Evolutionary conservation across 2,113 vertebrate species (phyloP).

Genomic region (Siphamia tubifer): DNA sequence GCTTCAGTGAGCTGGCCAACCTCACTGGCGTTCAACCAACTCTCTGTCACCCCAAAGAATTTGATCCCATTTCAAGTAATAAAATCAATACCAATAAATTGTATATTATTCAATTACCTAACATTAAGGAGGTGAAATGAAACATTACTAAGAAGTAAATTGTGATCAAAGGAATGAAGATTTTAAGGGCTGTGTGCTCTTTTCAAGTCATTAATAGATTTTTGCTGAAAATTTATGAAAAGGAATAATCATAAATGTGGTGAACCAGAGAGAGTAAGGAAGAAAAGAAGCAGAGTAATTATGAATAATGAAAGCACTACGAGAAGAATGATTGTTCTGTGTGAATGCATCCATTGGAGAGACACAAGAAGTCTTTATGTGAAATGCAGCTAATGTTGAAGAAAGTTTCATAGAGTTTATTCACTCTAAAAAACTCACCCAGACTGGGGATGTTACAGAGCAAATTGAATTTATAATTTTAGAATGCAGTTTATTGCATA

Average conservation of each 20-base stretch:
- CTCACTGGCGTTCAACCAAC: slow-evolving; percentile 20
- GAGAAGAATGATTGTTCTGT: neutral
- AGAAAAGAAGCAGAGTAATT: neutral
- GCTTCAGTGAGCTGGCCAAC: slow-evolving; percentile 23
- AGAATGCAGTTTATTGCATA: slow-evolving; percentile 56
- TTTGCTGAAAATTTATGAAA: neutral
- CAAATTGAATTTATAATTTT: slow-evolving; percentile 32
- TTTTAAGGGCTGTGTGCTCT: neutral
- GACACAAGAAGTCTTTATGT: neutral
- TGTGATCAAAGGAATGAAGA: slow-evolving; percentile 15
- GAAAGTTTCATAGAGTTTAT: no score
- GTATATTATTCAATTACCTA: slow-evolving; percentile 52
- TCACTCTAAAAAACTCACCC: neutral
- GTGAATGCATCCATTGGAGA: neutral
- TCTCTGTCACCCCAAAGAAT: slow-evolving; percentile 6
- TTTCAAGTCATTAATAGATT: neutral
- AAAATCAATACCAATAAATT: slow-evolving; percentile 56
- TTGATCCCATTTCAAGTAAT: slow-evolving; percentile 38
- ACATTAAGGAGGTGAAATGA: slow-evolving; percentile 22
- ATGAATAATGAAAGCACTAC: neutral
- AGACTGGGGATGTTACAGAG: neutral
- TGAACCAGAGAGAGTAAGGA: neutral
- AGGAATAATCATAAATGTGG: neutral
- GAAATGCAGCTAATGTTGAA: no score
- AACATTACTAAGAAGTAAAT: slow-evolving; percentile 34